Conservation (phyloP, 2,113 vertebrate genomes). For the Halcyon senegalensis region DNA sequence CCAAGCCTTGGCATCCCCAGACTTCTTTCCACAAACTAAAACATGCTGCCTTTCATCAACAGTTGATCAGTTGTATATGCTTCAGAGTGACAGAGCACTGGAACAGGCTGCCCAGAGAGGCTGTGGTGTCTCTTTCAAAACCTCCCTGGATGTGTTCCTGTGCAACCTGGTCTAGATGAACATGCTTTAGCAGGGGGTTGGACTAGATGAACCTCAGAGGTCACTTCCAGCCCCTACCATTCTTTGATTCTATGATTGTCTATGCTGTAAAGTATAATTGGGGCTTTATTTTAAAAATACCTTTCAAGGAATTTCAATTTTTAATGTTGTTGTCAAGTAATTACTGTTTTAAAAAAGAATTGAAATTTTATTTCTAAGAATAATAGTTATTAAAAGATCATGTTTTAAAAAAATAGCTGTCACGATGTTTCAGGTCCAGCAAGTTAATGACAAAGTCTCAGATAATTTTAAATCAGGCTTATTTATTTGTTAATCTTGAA, state of each 20-base stretch:
- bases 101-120: too few species aligned
- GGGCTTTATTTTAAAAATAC: neutral
- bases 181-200: too few species aligned
- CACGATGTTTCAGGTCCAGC: neutral
- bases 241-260: neutral
- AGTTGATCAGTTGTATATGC: neutral
- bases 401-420: neutral
- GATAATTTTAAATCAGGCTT: neutral
- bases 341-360: neutral
- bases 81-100: neutral
- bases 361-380: neutral
- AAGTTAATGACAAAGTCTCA: neutral
- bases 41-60: neutral
- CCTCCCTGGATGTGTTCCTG: too few species aligned
- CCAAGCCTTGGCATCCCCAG: neutral
- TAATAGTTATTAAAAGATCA: neutral
- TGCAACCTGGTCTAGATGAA: too few species aligned
- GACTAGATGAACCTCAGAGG: too few species aligned
- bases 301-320: neutral
- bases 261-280: neutral
- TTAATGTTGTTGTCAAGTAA: neutral
- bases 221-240: too few species aligned
- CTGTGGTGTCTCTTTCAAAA: too few species aligned
- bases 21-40: neutral
- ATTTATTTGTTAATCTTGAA: neutral